Conservation (phyloP, 2,888 invertebrate genomes). For the Heteromyza rotundicornis region DNA sequence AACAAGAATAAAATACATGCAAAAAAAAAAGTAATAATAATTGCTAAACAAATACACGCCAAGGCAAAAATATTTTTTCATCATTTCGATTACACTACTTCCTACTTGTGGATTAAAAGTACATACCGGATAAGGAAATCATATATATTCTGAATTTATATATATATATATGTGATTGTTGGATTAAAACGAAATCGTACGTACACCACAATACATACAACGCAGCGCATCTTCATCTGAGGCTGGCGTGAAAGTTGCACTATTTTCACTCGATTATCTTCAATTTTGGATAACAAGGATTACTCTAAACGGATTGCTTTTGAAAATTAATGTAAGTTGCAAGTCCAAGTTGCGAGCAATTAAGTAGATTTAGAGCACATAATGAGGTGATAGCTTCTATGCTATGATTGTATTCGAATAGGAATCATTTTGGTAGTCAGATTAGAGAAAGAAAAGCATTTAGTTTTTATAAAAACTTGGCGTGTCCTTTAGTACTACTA, state of each 20-base stretch:
- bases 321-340: slow-evolving; percentile 59
- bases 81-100: no score
- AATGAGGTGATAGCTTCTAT: no score
- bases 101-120: no score
- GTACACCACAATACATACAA: not conserved
- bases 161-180: slow-evolving; percentile 3
- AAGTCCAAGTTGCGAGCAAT: no score
- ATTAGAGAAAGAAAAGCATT: no score
- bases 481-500: no score
- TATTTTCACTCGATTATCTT: not conserved
- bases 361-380: no score
- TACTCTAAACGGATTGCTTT: slow-evolving; percentile 52
- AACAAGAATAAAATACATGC: slow-evolving; percentile 13
- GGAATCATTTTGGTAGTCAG: no score
- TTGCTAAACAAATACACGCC: not conserved
- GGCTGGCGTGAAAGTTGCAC: no score
- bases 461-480: no score
- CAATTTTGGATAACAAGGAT: slow-evolving; percentile 3
- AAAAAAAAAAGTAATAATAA: slow-evolving; percentile 6
- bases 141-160: not conserved
- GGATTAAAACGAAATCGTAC: slow-evolving; percentile 13
- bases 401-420: no score
- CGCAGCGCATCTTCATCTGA: not conserved
- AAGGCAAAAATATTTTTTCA: no score
- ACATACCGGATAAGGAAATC: not conserved